Percentiles rank a stretch among this genome's conserved stretches.
Conservation (phyloP, 37 sponge, comb jelly and placozoan genomes). For the Beroe ovata region DNA sequence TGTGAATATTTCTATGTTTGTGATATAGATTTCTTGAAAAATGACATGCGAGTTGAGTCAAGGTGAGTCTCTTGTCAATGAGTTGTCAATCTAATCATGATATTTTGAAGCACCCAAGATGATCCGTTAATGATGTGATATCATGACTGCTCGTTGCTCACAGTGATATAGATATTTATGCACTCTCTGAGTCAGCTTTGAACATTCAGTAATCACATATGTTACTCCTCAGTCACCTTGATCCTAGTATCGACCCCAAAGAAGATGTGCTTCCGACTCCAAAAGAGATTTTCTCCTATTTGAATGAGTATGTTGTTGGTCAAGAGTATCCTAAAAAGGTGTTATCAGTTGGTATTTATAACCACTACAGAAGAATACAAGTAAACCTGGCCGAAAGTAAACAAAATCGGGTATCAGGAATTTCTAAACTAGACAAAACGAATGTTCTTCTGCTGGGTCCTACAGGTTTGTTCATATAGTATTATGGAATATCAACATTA, state of each 20-base stretch:
- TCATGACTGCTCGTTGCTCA: no score
- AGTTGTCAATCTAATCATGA: no score
- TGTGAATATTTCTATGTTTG: slow-evolving; percentile 57
- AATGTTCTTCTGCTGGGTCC: slow-evolving; percentile 96
- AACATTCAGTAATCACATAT: neutral
- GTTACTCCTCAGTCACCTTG: slow-evolving; percentile 5
- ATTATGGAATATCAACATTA: no score
- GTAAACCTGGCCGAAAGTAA: slow-evolving; percentile 26
- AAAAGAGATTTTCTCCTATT: slow-evolving; percentile 84
- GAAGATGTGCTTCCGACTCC: slow-evolving; percentile 45
- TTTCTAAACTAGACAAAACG: slow-evolving; percentile 86
- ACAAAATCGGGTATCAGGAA: neutral
- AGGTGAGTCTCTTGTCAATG: slow-evolving; percentile 25
- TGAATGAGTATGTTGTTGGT: slow-evolving; percentile 88
- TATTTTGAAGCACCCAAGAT: no score
- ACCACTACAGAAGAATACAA: slow-evolving; percentile 92
- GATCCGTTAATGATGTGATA: no score
- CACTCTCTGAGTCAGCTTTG: neutral
- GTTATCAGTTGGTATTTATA: slow-evolving; percentile 96
- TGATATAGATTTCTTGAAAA: slow-evolving; percentile 27
- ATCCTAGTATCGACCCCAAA: neutral
- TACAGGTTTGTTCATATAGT: no score
- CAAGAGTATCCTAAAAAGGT: slow-evolving; percentile 94
- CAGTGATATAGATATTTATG: no score
- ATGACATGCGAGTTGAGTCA: slow-evolving; percentile 51